phyloP scores from a whole-genome alignment of 2,888 invertebrate species.

The Melikaiella ostensackeni region DNA sequence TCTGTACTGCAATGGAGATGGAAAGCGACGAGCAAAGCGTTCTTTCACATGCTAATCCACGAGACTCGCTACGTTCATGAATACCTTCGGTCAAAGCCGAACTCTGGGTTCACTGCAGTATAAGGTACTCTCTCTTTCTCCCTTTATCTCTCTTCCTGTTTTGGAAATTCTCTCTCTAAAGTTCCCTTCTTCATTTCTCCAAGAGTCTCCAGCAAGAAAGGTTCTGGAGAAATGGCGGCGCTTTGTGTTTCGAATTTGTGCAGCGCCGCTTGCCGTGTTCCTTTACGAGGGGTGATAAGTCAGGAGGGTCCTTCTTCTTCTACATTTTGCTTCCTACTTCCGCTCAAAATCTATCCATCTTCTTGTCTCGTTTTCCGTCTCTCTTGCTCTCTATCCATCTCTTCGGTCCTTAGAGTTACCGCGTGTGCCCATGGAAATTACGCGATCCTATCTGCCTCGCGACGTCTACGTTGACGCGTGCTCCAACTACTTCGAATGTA shows the following conservation, averaged over 20 bases:
- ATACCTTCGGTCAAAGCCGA: conserved; percentile 74
- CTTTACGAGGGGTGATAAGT: conserved; percentile 65
- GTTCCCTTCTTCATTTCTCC: conserved; percentile 43
- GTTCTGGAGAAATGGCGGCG: conserved; percentile 62
- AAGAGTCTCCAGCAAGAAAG: conserved; percentile 47
- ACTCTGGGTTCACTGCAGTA: conserved; percentile 48
- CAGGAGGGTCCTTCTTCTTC: conserved; percentile 55
- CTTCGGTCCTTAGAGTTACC: conserved; percentile 34
- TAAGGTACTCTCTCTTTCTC: conserved; percentile 41
- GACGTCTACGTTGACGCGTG: neutral
- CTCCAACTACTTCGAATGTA: neutral
- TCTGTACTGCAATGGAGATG: conserved; percentile 53
- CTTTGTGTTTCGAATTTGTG: conserved; percentile 70
- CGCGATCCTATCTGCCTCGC: neutral
- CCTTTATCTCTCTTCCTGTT: conserved; percentile 43
- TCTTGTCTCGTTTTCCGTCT: conserved; percentile 40
- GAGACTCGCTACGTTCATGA: conserved; percentile 72
- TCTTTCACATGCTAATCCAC: conserved; percentile 76
- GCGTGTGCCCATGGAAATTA: neutral
- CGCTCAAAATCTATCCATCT: conserved; percentile 41
- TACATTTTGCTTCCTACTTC: conserved; percentile 41
- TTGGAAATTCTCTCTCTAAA: conserved; percentile 45
- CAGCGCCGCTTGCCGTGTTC: conserved; percentile 63
- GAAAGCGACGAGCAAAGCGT: conserved; percentile 71
- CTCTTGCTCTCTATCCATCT: conserved; percentile 41